These are phyloP conservation scores for Drosophila kikkawai DNA, from an alignment of 1,140 invertebrate genomes.

Conservation along the genomic window DNA sequence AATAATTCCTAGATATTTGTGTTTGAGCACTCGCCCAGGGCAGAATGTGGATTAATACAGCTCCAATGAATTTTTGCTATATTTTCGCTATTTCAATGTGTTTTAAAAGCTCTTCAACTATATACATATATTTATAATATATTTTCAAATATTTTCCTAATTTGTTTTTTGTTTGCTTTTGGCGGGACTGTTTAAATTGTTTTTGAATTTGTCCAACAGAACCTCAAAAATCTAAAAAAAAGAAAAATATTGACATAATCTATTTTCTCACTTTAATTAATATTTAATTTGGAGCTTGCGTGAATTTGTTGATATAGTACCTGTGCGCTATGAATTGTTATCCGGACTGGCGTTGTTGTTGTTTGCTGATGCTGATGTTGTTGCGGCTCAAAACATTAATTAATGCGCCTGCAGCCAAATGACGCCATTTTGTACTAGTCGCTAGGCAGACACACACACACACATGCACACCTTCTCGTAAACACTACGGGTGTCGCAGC, in stretches of 20 bases:
- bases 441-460: constrained; percentile 37
- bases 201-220: not conserved
- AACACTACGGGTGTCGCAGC: constrained; percentile 2
- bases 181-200: not conserved
- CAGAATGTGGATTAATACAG: not conserved
- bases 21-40: not conserved
- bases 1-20: constrained; percentile 3
- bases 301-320: constrained; percentile 3
- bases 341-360: constrained; percentile 31
- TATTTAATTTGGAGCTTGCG: constrained; percentile 2
- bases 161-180: not conserved
- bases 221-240: not conserved
- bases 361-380: constrained; percentile 44
- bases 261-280: constrained; percentile 11
- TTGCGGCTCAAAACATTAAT: constrained; percentile 76
- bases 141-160: not conserved
- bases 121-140: not conserved
- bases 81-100: not conserved
- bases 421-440: constrained; percentile 69
- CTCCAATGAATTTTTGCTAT: not conserved
- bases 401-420: constrained; percentile 78
- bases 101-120: not conserved
- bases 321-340: constrained; percentile 29
- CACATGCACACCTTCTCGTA: not conserved
- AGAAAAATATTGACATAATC: constrained; percentile 3